Base-by-base conservation (phyloP, 1,140 invertebrate species). In the Papilio polytes region DNA sequence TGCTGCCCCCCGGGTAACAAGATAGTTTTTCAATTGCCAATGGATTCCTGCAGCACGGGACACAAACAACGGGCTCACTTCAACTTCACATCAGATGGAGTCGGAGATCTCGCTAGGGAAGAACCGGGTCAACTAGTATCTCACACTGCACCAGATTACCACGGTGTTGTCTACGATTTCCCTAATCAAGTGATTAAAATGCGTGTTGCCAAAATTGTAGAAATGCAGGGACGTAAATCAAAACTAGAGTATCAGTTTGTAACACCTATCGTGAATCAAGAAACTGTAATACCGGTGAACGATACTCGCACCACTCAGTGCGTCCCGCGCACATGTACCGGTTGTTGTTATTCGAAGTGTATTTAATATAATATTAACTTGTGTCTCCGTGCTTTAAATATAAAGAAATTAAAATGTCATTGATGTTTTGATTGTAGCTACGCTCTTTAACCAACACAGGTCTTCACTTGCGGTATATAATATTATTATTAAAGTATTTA, bases 171-270 rank as follows among this genome's bases (percentile, higher is more conserved):
- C 9, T 94, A 92, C 59, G 92, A 94, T 78, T 92, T 91, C 82
- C 85, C 90, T 46, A 84, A 85, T n/a, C 91, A 94, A 90, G 88
- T 94, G 10, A 94, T 94, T n/a, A 94, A 94, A 85, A 76, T 94
- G 51, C 87, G 90, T 80, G 87, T 94, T 26, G 91, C 88, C 18
- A 94, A 91, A 82, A 88, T 86, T 12, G 80, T 94, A 20, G 93
- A 95, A 82, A 92, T 93, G 89, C 87, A 88, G 20, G 91, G 90
- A 31, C 84, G 91, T 59, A 93, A 92, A 83, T 89, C 92, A 7
- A 95, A 94, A 82, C 76, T 95, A 53, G 93, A 95, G 81, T 94
- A 93, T 83, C 91, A 94, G 36, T 95, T 95, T 83, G 88, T 95
- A 41, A 95, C 92, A 74, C 94, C 94, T 15, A 85, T 87, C 15